phyloP scores from a whole-genome alignment of 37 sponge, comb jelly and placozoan species.

The Agelas oroides region DNA sequence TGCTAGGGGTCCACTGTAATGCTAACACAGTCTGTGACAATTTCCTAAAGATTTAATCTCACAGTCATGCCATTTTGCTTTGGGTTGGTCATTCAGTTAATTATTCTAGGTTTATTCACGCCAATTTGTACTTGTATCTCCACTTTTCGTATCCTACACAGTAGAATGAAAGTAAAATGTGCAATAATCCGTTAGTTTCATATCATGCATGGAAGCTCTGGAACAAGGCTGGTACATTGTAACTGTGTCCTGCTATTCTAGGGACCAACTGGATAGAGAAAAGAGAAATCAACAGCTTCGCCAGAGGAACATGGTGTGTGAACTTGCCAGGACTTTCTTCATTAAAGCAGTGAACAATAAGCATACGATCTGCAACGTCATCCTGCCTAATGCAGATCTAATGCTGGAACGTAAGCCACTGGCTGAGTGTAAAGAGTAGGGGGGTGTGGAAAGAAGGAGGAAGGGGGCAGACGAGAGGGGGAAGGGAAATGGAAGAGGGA shows the following conservation, averaged over 20 bases:
- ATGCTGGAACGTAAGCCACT: constrained; percentile 46
- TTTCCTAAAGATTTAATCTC: too few species aligned
- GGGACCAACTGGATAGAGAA: constrained; percentile 29
- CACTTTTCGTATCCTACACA: too few species aligned
- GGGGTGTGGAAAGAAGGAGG: neutral
- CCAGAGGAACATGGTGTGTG: constrained; percentile 57
- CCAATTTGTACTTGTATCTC: too few species aligned
- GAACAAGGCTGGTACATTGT: neutral
- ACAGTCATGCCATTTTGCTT: too few species aligned
- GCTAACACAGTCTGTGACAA: too few species aligned
- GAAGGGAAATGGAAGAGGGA: neutral
- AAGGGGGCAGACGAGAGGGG: neutral
- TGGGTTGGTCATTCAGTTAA: too few species aligned
- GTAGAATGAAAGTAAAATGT: too few species aligned
- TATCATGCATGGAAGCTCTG: too few species aligned
- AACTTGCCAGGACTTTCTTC: constrained; percentile 53
- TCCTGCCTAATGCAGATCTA: constrained; percentile 58
- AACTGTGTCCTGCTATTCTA: neutral
- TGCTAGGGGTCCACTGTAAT: too few species aligned
- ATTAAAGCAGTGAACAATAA: constrained; percentile 31
- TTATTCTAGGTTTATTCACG: too few species aligned
- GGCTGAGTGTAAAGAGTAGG: neutral
- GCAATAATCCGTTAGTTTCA: too few species aligned
- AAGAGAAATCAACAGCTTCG: constrained; percentile 33
- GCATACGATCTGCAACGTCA: constrained; percentile 63